Conservation (phyloP, 2,888 invertebrate species). For the Troides oblongomaculatus region DNA sequence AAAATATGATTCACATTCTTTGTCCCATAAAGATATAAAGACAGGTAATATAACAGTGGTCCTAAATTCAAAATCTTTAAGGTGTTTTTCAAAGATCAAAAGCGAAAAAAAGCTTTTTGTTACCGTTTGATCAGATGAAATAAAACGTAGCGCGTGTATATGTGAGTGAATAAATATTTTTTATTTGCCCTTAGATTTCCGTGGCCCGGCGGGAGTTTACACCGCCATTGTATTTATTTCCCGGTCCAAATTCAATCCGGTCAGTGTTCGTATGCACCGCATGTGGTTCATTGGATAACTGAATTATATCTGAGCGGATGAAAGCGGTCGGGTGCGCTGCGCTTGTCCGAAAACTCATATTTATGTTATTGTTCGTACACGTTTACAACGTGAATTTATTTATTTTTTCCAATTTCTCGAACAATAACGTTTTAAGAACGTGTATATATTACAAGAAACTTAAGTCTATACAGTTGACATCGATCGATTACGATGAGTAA, state of each 20-base stretch:
- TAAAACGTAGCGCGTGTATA: constrained; percentile 35
- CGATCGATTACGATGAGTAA: too few species aligned
- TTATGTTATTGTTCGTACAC: constrained; percentile 51
- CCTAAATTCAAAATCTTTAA: constrained; percentile 1
- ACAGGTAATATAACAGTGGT: neutral
- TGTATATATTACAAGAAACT: too few species aligned
- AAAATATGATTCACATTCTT: neutral
- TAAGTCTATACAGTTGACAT: too few species aligned
- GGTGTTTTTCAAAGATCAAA: constrained; percentile 9
- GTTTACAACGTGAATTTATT: constrained; percentile 26
- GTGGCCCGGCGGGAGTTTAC: constrained; percentile 66
- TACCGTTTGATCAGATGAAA: constrained; percentile 32
- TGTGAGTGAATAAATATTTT: constrained; percentile 45
- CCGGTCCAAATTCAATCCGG: constrained; percentile 57
- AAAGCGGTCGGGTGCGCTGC: constrained; percentile 48
- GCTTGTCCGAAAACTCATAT: constrained; percentile 41
- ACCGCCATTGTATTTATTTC: constrained; percentile 56
- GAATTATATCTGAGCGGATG: constrained; percentile 64
- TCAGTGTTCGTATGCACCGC: constrained; percentile 54
- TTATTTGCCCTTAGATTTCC: constrained; percentile 56
- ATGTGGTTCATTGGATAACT: constrained; percentile 69
- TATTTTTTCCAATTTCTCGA: constrained; percentile 19
- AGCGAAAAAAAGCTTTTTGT: constrained; percentile 33
- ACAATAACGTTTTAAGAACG: neutral
- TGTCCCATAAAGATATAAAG: neutral